Conservation (phyloP, 2,888 invertebrate species). For the Eugnorisma glareosa region DNA sequence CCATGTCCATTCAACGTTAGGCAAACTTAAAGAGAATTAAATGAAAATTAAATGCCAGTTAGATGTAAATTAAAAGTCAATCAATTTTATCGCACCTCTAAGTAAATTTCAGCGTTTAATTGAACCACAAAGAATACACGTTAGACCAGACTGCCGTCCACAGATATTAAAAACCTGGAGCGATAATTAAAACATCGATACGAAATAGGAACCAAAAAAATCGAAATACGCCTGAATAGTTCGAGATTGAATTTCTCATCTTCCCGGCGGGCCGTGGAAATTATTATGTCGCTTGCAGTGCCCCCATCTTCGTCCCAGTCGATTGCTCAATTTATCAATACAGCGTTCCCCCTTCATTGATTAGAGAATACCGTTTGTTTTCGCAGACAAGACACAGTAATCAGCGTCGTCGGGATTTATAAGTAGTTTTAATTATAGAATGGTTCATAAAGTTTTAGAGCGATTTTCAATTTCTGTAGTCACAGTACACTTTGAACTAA, state of each 20-base stretch:
- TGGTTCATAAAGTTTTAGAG: too few relatives aligned
- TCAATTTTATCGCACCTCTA: too few relatives aligned
- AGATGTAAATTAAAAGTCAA: too few relatives aligned
- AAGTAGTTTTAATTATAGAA: neutral
- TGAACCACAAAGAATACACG: conserved; percentile 31
- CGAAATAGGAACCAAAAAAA: conserved; percentile 65
- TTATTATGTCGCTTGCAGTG: conserved; percentile 87
- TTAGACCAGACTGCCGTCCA: conserved; percentile 18
- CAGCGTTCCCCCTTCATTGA: conserved; percentile 76
- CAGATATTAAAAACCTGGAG: conserved; percentile 65
- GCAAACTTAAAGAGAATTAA: too few relatives aligned
- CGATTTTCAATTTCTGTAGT: too few relatives aligned
- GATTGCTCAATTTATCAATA: conserved; percentile 90
- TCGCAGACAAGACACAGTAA: conserved; percentile 43
- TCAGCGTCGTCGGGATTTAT: neutral
- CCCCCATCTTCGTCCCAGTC: conserved; percentile 82
- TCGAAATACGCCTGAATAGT: conserved; percentile 62
- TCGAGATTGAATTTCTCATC: conserved; percentile 84
- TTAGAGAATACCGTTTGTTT: conserved; percentile 46
- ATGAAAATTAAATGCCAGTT: too few relatives aligned
- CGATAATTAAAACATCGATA: conserved; percentile 68
- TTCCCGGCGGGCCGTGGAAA: conserved; percentile 80
- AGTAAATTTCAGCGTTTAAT: conserved; percentile 21
- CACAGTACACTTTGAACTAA: too few relatives aligned
- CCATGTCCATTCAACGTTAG: too few relatives aligned